Conservation (phyloP, 2,888 invertebrate species). For the Metopia argyrocephala region DNA sequence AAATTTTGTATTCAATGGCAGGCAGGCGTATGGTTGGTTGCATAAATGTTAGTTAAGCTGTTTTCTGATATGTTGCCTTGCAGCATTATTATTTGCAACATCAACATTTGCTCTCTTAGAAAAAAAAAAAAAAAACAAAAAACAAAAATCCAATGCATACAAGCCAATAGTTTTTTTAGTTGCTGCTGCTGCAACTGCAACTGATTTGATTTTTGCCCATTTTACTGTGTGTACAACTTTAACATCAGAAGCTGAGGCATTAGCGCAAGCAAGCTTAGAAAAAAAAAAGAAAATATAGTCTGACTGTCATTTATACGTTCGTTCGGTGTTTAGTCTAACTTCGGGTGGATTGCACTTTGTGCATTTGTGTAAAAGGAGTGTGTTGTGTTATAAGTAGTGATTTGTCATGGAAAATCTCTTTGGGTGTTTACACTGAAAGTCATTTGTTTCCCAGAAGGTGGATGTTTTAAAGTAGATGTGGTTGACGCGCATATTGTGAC, state of each 20-base stretch:
- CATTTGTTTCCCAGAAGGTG: slow-evolving; percentile 66
- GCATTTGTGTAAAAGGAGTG: slow-evolving; percentile 60
- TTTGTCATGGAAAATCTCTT: slow-evolving; percentile 62
- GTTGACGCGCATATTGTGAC: slow-evolving; percentile 49
- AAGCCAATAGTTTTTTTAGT: slow-evolving; percentile 18
- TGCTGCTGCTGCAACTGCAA: slow-evolving; percentile 52
- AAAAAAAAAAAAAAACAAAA: slow-evolving; percentile 11
- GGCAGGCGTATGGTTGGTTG: neutral
- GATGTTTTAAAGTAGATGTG: slow-evolving; percentile 63
- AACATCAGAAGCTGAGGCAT: slow-evolving; percentile 60
- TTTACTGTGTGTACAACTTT: neutral
- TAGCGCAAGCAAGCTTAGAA: slow-evolving; percentile 43
- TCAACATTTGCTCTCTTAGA: slow-evolving; percentile 16
- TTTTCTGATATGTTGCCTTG: slow-evolving; percentile 42
- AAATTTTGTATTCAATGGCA: slow-evolving; percentile 11
- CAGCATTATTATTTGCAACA: slow-evolving; percentile 55
- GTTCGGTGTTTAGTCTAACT: slow-evolving; percentile 28
- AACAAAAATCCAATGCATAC: no score
- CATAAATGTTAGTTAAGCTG: slow-evolving; percentile 18
- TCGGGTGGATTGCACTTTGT: slow-evolving; percentile 44
- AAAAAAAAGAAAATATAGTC: slow-evolving; percentile 6
- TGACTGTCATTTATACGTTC: slow-evolving; percentile 15
- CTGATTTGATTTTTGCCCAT: slow-evolving; percentile 45
- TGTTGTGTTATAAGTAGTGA: slow-evolving; percentile 64
- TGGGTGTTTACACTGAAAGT: slow-evolving; percentile 65